These are phyloP conservation scores for Drosophila parabipectinata DNA, from an alignment of 1,140 invertebrate species.

Conservation along the genomic window DNA sequence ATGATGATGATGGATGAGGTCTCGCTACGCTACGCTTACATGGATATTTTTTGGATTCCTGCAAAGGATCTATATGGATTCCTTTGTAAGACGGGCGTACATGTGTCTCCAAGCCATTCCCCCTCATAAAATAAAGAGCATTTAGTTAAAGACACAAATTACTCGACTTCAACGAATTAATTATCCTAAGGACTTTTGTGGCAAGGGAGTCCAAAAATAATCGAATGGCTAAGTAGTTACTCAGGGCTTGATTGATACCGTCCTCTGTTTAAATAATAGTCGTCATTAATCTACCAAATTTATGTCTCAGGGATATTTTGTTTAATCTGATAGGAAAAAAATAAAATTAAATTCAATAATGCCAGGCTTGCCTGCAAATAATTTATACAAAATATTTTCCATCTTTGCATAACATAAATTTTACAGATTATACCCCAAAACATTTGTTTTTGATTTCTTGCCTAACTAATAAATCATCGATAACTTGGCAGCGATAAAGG, in stretches of 20 bases:
- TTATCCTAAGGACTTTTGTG: slow-evolving; percentile 32
- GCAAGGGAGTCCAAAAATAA: slow-evolving; percentile 2
- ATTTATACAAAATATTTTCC: not conserved
- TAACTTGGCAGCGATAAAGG: slow-evolving; percentile 22
- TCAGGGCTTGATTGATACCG: slow-evolving; percentile 15
- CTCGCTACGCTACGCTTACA: slow-evolving; percentile 15
- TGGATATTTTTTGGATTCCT: slow-evolving; percentile 8
- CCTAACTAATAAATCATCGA: slow-evolving; percentile 9
- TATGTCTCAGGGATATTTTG: not conserved
- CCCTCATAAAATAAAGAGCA: slow-evolving; percentile 22
- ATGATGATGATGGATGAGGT: slow-evolving; percentile 49
- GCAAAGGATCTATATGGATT: slow-evolving; percentile 2
- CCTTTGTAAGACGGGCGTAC: slow-evolving; percentile 12
- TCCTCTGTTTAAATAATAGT: not conserved
- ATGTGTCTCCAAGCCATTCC: slow-evolving; percentile 32
- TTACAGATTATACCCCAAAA: not conserved
- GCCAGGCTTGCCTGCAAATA: not conserved
- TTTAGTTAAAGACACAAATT: slow-evolving; percentile 44
- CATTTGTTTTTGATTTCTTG: not conserved
- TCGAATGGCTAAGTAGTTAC: slow-evolving; percentile 1
- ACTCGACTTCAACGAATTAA: slow-evolving; percentile 42
- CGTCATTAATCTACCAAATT: not conserved
- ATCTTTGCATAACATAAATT: not conserved
- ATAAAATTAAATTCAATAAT: too few species aligned
- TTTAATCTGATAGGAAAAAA: too few species aligned